These are phyloP conservation scores for Perodicticus potto DNA, from an alignment of 2,797 vertebrate genomes.

Conservation along the genomic window DNA sequence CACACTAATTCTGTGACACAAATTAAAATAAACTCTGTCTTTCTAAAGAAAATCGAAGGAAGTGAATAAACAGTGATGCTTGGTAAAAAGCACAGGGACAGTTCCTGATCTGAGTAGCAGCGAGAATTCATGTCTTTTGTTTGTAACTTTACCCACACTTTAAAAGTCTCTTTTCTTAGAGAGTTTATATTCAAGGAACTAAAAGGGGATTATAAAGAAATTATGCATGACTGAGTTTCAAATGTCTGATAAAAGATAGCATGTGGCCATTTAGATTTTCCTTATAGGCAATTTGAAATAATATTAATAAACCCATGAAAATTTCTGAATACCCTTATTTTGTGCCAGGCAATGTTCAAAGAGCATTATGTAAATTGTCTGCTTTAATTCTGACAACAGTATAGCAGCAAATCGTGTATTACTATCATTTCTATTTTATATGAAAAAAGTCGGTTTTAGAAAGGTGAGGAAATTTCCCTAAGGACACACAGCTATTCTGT, in stretches of 20 bases:
- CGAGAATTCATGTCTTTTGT: background rate
- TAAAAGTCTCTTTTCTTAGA: background rate
- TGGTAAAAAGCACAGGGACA: background rate
- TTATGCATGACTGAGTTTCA: slow-evolving; percentile 25
- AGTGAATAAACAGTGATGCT: background rate
- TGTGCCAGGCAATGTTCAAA: background rate
- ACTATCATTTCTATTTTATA: background rate
- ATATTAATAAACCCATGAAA: slow-evolving; percentile 5
- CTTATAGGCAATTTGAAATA: slow-evolving; percentile 54
- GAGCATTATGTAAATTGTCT: slow-evolving; percentile 6
- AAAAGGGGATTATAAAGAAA: background rate
- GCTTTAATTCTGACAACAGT: slow-evolving; percentile 22
- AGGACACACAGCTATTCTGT: background rate
- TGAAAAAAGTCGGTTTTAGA: slow-evolving; percentile 10
- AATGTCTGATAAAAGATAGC: background rate
- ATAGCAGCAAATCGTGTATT: background rate
- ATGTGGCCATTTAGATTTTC: background rate
- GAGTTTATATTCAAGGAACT: background rate
- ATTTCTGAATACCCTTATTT: background rate
- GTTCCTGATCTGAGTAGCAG: background rate
- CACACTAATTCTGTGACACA: background rate
- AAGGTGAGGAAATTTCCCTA: background rate
- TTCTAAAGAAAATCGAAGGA: slow-evolving; percentile 39
- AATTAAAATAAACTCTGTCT: slow-evolving; percentile 15
- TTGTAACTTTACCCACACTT: background rate